Evolutionary conservation across 2,888 invertebrate species (phyloP).

Genomic region (Clepsis dumicolana): DNA sequence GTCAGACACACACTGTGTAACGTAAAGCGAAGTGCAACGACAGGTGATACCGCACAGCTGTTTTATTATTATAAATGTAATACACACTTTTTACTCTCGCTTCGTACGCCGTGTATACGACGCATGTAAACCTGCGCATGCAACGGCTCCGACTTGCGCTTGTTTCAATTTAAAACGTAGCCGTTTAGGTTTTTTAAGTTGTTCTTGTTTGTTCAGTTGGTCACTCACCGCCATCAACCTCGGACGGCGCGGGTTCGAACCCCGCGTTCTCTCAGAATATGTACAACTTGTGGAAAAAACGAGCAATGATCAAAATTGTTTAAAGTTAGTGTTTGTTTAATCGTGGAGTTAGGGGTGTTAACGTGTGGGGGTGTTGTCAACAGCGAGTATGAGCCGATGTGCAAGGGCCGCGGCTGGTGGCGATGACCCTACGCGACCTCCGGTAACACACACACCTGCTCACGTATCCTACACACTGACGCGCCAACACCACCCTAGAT

Average conservation of each 20-base stretch:
- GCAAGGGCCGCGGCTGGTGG: constrained; percentile 68
- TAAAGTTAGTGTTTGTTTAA: not conserved
- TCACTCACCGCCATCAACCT: constrained; percentile 57
- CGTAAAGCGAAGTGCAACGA: not conserved
- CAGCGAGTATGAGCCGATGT: constrained; percentile 79
- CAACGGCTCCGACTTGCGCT: not conserved
- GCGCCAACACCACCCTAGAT: constrained; percentile 41
- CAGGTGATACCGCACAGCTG: constrained; percentile 8
- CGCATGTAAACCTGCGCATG: not conserved
- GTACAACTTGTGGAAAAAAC: not conserved
- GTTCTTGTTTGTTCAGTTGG: constrained; percentile 50
- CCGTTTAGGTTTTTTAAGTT: constrained; percentile 43
- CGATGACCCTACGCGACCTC: constrained; percentile 72
- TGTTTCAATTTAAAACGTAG: not conserved
- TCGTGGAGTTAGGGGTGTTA: constrained; percentile 37
- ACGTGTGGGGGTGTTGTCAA: constrained; percentile 62
- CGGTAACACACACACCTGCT: constrained; percentile 60
- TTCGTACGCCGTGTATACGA: not conserved
- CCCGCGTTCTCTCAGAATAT: constrained; percentile 3
- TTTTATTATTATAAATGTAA: not conserved
- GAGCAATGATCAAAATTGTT: not conserved
- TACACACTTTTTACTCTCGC: constrained; percentile 17
- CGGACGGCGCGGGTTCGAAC: constrained; percentile 27
- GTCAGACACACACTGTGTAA: constrained; percentile 6
- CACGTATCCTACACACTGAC: constrained; percentile 40